These are phyloP conservation scores for Apamea sordens DNA, from an alignment of 2,888 invertebrate genomes.

Conservation along the genomic window DNA sequence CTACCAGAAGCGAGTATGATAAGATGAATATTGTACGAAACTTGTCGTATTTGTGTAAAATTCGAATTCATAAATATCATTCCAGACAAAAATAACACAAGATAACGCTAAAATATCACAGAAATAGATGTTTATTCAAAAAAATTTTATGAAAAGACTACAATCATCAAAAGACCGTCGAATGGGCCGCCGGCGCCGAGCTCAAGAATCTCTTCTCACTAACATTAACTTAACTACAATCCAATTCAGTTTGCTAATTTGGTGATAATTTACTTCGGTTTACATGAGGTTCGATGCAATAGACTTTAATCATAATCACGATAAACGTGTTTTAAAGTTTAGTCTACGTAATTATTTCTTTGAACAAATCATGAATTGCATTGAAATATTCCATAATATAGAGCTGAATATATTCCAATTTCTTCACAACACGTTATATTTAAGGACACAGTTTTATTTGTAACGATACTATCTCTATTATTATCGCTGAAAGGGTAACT, in stretches of 20 bases:
- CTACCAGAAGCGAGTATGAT: background rate
- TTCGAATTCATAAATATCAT: background rate
- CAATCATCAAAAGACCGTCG: background rate
- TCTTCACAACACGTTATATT: background rate
- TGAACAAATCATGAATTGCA: background rate
- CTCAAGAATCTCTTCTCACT: background rate
- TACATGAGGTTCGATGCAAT: background rate
- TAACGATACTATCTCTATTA: background rate
- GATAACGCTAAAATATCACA: background rate
- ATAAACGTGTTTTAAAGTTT: background rate
- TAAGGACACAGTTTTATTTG: slow-evolving; percentile 1
- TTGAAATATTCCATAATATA: background rate
- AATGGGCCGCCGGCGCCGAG: background rate
- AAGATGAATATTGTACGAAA: background rate
- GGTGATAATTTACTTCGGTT: background rate
- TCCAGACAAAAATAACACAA: background rate
- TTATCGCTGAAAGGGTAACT: background rate
- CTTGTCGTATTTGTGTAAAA: background rate
- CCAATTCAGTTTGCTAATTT: background rate
- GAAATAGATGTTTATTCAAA: background rate
- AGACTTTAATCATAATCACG: background rate
- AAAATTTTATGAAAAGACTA: background rate
- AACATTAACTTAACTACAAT: background rate
- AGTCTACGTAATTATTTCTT: background rate
- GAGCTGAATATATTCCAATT: background rate